Percentiles rank a stretch among this genome's conserved stretches.
phyloP scores from a whole-genome alignment of 2,797 vertebrate species.

The Sphenopsis melanotis region DNA sequence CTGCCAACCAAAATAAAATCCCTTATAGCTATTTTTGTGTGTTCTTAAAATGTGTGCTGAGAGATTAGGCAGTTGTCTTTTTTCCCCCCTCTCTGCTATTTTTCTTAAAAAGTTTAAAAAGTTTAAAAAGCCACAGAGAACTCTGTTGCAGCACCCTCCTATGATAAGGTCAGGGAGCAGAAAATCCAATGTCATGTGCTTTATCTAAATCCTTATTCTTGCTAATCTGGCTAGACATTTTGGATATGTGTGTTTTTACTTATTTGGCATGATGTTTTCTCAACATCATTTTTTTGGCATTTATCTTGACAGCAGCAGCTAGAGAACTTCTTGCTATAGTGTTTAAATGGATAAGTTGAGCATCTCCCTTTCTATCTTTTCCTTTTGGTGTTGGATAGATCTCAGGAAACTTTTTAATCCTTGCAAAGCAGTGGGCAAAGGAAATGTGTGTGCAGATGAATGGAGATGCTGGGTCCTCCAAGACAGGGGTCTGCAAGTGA shows the following conservation, averaged over 20 bases:
- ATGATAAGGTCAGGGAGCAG: neutral
- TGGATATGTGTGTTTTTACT: neutral
- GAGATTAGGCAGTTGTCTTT: conserved; percentile 37
- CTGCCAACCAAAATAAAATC: conserved; percentile 45
- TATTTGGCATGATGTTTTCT: neutral
- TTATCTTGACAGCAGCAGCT: neutral
- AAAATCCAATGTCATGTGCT: neutral
- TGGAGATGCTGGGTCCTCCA: neutral
- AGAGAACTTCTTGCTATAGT: neutral
- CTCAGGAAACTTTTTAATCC: neutral
- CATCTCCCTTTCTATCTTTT: neutral
- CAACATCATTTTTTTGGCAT: neutral
- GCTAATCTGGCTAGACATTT: neutral
- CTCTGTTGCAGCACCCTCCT: neutral
- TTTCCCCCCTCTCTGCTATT: neutral
- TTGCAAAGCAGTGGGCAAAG: neutral
- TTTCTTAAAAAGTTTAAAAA: neutral
- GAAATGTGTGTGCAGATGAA: neutral
- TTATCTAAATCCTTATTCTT: conserved; percentile 1
- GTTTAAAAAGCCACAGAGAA: neutral
- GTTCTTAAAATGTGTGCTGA: conserved; percentile 34
- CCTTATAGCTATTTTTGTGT: conserved; percentile 25
- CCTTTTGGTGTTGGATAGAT: neutral
- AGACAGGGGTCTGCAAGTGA: neutral
- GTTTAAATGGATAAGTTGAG: neutral